Percentiles rank a stretch among this genome's conserved stretches.
Evolutionary conservation across 2,797 vertebrate species (phyloP).

Genomic region (Chaetophractus vellerosus): DNA sequence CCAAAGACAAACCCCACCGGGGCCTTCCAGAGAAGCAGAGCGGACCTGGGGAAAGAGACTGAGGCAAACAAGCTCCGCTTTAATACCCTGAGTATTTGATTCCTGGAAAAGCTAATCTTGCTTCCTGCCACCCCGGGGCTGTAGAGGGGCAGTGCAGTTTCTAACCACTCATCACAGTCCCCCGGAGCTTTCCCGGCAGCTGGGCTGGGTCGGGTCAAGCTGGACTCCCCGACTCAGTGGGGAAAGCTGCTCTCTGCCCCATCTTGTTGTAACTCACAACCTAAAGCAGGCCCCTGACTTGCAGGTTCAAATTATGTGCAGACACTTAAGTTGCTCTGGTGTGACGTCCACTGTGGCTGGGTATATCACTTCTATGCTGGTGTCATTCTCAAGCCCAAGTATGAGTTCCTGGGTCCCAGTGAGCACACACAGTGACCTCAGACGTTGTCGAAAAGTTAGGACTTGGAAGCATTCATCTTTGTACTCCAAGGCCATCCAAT

Average conservation of each 20-base stretch:
- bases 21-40: neutral
- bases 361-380: neutral
- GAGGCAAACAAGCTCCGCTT: neutral
- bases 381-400: neutral
- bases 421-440: neutral
- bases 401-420: neutral
- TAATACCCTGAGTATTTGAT: constrained; percentile 43
- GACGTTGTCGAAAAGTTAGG: neutral
- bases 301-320: neutral
- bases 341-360: neutral
- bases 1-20: constrained; percentile 20
- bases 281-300: neutral
- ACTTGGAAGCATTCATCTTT: neutral
- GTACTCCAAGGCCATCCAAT: neutral
- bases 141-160: neutral
- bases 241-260: neutral
- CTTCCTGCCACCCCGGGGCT: neutral
- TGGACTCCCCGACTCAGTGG: neutral
- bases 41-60: constrained; percentile 53
- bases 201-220: neutral
- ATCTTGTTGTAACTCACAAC: neutral
- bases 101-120: constrained; percentile 66
- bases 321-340: neutral
- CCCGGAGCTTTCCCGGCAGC: neutral
- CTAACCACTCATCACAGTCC: neutral